Evolutionary conservation across 2,888 invertebrate species (phyloP).

Genomic region (Callyntrura guangdongensis): DNA sequence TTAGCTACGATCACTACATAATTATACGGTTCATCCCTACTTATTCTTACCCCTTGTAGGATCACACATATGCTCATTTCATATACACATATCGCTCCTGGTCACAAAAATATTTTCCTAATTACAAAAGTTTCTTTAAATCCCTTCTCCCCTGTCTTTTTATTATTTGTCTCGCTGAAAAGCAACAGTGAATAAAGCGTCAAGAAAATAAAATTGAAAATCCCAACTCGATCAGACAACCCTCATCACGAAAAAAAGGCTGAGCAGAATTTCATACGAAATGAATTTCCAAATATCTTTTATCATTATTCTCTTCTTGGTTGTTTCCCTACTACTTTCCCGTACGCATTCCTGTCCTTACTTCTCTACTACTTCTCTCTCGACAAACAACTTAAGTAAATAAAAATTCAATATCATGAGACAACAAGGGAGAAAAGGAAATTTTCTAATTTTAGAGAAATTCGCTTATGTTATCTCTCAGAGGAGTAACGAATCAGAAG

Average conservation of each 20-base stretch:
- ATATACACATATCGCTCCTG: not conserved
- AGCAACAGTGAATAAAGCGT: not conserved
- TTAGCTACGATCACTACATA: constrained; percentile 8
- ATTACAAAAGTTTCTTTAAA: constrained; percentile 33
- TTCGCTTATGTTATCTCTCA: constrained; percentile 21
- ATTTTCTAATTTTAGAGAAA: constrained; percentile 53
- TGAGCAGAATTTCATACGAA: not conserved
- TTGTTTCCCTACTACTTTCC: not conserved
- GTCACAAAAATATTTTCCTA: constrained; percentile 40
- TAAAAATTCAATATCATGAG: constrained; percentile 55
- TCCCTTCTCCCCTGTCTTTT: not conserved
- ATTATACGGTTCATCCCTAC: not conserved
- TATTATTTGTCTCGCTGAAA: not conserved
- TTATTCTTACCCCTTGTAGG: constrained; percentile 4
- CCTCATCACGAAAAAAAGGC: not conserved
- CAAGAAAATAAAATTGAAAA: not conserved
- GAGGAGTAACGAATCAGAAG: not conserved
- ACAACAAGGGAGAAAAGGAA: constrained; percentile 17
- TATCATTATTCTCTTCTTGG: not conserved
- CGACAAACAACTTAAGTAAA: constrained; percentile 60
- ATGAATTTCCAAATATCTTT: constrained; percentile 11
- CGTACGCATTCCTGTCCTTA: not conserved
- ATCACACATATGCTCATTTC: not conserved
- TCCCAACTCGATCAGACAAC: not conserved
- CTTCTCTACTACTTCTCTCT: constrained; percentile 6